Evolutionary conservation across 2,888 invertebrate species (phyloP).

Genomic region (Cataglyphis albicans): DNA sequence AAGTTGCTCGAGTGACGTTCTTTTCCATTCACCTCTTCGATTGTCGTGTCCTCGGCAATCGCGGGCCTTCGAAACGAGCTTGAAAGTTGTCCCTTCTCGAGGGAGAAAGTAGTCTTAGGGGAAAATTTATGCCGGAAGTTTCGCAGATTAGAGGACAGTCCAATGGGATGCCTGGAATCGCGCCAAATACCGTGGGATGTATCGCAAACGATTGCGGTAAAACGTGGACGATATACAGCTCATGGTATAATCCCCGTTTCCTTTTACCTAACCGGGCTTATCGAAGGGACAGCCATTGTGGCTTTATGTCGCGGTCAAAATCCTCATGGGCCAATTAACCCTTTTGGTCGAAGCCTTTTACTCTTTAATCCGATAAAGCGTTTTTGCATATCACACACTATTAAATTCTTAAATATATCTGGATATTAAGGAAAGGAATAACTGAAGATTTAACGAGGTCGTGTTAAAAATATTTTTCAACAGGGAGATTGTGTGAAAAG

Average conservation of each 20-base stretch:
- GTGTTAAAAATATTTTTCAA: not conserved
- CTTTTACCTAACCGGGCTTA: conserved; percentile 27
- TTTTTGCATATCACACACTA: not conserved
- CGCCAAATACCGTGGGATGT: conserved; percentile 30
- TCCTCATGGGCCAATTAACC: conserved; percentile 35
- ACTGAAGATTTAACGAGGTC: not conserved
- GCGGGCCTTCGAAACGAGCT: not conserved
- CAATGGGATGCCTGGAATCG: conserved; percentile 12
- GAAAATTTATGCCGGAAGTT: conserved; percentile 43
- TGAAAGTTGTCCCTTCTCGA: not conserved
- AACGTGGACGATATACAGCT: conserved; percentile 21
- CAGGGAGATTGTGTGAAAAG: conserved; percentile 6
- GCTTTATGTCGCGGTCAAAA: conserved; percentile 37
- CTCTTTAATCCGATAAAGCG: not conserved
- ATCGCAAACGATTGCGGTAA: conserved; percentile 26
- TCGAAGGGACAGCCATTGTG: conserved; percentile 40
- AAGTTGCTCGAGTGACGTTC: not conserved
- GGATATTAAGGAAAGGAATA: not conserved
- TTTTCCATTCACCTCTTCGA: conserved; percentile 8
- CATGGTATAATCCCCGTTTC: conserved; percentile 26
- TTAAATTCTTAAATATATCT: conserved; percentile 2
- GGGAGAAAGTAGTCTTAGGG: not conserved
- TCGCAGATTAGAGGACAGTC: conserved; percentile 29
- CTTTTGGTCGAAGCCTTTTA: not conserved
- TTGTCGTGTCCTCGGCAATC: not conserved